Percentiles rank a stretch among this genome's conserved stretches.
Evolutionary conservation across 2,888 invertebrate species (phyloP).

Genomic region (Plagodis dolabraria): DNA sequence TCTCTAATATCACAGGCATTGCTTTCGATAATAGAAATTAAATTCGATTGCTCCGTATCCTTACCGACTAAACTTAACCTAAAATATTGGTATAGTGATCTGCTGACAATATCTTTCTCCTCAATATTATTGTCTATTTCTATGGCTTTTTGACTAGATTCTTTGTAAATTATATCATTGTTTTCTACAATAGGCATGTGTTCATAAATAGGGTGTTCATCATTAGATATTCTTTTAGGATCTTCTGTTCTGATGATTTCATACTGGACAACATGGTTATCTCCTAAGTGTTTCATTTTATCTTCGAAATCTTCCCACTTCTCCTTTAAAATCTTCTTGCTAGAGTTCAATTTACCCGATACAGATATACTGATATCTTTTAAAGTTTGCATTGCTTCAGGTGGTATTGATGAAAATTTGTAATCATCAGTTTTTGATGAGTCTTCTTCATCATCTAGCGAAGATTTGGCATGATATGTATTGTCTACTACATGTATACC

Average conservation of each 20-base stretch:
- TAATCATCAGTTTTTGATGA: constrained; percentile 59
- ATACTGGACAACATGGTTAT: constrained; percentile 46
- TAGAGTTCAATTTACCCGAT: constrained; percentile 79
- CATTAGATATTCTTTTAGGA: constrained; percentile 41
- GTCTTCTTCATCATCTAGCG: constrained; percentile 54
- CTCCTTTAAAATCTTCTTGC: constrained; percentile 82
- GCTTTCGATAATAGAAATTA: constrained; percentile 71
- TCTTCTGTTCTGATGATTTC: constrained; percentile 29
- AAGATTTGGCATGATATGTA: constrained; percentile 67
- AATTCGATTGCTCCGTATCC: constrained; percentile 69
- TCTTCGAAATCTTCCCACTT: constrained; percentile 83
- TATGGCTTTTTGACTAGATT: constrained; percentile 77
- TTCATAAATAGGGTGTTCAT: constrained; percentile 44
- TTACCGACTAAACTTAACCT: constrained; percentile 75
- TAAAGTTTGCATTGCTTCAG: constrained; percentile 79
- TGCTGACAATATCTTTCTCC: constrained; percentile 65
- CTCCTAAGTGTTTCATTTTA: constrained; percentile 74
- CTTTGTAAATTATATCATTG: constrained; percentile 72
- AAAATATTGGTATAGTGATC: constrained; percentile 74
- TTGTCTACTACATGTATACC: constrained; percentile 85
- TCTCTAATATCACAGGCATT: constrained; percentile 77
- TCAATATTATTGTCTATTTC: constrained; percentile 65
- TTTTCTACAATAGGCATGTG: constrained; percentile 48
- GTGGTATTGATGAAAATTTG: constrained; percentile 63
- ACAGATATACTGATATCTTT: constrained; percentile 79